These are phyloP conservation scores for Euclidia mi DNA, from an alignment of 2,888 invertebrate genomes.

Conservation along the genomic window DNA sequence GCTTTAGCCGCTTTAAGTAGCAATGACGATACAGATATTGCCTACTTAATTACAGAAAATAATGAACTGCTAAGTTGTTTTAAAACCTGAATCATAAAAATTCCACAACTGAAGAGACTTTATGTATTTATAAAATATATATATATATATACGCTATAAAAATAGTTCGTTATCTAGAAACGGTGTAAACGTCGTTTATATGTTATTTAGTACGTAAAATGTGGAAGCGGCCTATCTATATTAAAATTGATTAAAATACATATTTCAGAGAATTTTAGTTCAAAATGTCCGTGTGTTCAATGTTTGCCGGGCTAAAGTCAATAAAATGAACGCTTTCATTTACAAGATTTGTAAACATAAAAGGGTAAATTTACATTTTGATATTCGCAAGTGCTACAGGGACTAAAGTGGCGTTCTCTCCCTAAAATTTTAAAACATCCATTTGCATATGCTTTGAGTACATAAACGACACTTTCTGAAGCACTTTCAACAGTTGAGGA, in stretches of 20 bases:
- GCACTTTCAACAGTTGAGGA: constrained; percentile 74
- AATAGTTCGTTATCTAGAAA: too few species aligned
- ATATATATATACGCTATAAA: too few species aligned
- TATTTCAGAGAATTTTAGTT: constrained; percentile 45
- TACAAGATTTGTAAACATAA: constrained; percentile 89
- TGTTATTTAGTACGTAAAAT: constrained; percentile 25
- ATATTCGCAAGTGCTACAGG: constrained; percentile 88
- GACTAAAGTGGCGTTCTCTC: constrained; percentile 87
- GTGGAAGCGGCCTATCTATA: too few species aligned
- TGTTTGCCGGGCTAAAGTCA: constrained; percentile 76
- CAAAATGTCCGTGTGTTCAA: constrained; percentile 60
- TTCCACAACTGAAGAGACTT: too few species aligned
- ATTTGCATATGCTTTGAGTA: constrained; percentile 90
- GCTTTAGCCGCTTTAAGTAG: too few species aligned
- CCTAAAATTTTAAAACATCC: constrained; percentile 90
- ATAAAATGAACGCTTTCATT: constrained; percentile 88
- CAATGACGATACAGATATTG: too few species aligned
- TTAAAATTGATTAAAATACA: constrained; percentile 49
- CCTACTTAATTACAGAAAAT: too few species aligned
- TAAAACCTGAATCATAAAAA: too few species aligned
- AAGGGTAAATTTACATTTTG: constrained; percentile 90
- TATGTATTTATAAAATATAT: too few species aligned
- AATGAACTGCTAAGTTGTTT: too few species aligned
- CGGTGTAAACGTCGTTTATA: constrained; percentile 29
- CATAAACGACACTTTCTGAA: constrained; percentile 89